Evolutionary conservation across 2,888 invertebrate species (phyloP).

Genomic region (Alsophila aescularia): DNA sequence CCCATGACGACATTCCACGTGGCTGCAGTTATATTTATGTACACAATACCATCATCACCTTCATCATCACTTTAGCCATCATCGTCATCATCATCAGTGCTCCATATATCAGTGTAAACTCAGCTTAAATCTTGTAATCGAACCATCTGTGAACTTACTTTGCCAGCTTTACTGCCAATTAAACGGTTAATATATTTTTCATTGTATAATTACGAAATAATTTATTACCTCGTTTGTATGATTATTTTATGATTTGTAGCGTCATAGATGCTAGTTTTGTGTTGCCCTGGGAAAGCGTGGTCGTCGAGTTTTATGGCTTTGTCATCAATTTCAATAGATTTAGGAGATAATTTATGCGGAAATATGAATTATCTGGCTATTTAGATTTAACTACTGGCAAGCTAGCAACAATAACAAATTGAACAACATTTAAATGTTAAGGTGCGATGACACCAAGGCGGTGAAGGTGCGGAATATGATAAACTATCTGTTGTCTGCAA

Average conservation of each 20-base stretch:
- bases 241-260: slow-evolving; percentile 10
- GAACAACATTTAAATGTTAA: no score
- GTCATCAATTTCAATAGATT: not conserved
- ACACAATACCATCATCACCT: no score
- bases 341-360: not conserved
- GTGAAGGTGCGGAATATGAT: no score
- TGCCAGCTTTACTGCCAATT: slow-evolving; percentile 12
- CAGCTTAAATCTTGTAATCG: not conserved
- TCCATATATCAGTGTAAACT: not conserved
- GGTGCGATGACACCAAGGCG: no score
- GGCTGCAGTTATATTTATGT: no score
- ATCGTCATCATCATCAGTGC: no score
- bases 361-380: not conserved
- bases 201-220: slow-evolving; percentile 15
- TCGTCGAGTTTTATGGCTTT: slow-evolving; percentile 2
- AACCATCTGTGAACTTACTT: slow-evolving; percentile 5
- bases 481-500: no score
- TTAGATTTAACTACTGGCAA: not conserved
- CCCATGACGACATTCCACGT: no score
- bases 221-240: slow-evolving; percentile 13
- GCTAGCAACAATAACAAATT: no score
- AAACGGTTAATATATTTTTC: slow-evolving; percentile 12
- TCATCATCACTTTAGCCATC: no score
- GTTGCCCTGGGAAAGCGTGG: not conserved
- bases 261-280: slow-evolving; percentile 1